phyloP scores from a whole-genome alignment of 2,113 vertebrate genomes.

The Agapornis roseicollis region DNA sequence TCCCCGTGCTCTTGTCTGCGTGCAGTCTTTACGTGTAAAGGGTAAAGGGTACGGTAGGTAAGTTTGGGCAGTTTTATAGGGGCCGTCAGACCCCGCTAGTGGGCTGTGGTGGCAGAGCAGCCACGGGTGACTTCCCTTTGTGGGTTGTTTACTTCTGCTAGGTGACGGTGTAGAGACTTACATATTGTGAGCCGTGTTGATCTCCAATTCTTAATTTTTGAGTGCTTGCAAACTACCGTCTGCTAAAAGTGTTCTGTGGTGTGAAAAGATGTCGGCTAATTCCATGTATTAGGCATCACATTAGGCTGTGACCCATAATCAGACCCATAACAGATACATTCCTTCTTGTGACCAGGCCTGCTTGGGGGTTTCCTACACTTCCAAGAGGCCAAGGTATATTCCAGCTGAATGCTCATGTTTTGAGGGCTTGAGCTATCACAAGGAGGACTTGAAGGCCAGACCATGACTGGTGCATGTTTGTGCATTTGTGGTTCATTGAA shows the following conservation, averaged over 20 bases:
- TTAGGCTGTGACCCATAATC: accelerated
- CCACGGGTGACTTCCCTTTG: background rate
- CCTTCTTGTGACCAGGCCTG: background rate
- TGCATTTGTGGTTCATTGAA: background rate
- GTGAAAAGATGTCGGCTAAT: background rate
- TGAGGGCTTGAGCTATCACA: background rate
- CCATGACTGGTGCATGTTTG: background rate
- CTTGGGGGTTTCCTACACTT: background rate
- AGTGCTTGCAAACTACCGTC: no score
- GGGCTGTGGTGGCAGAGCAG: background rate
- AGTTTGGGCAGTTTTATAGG: accelerated
- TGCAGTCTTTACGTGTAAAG: accelerated
- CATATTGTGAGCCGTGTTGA: no score
- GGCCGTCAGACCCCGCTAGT: accelerated
- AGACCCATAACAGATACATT: background rate
- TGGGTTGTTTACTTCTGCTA: background rate
- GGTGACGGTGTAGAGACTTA: accelerated
- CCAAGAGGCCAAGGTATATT: accelerated
- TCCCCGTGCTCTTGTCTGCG: accelerated
- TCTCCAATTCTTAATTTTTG: background rate
- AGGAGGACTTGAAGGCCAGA: background rate
- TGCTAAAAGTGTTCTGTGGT: background rate
- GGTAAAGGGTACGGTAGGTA: accelerated
- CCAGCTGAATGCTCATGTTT: accelerated
- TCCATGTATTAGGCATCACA: background rate